Conservation (phyloP, 2,113 vertebrate genomes). For the Procavia capensis region DNA sequence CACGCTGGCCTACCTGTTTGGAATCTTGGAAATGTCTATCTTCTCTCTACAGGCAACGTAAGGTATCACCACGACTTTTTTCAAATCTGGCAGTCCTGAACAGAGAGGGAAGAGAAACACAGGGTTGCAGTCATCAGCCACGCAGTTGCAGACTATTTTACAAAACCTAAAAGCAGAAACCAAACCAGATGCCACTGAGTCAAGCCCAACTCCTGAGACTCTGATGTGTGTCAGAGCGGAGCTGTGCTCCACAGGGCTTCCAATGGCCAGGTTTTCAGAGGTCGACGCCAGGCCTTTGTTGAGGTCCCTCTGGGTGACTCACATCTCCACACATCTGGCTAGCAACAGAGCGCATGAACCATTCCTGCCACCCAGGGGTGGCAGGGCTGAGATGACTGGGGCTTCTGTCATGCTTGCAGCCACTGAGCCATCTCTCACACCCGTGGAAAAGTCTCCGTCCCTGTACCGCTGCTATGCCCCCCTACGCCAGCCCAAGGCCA, state of each 20-base stretch:
- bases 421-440: background rate
- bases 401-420: background rate
- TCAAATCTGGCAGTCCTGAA: conserved; percentile 94
- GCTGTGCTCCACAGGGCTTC: background rate
- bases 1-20: conserved; percentile 88
- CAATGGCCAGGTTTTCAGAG: background rate
- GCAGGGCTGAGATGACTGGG: rapidly evolving
- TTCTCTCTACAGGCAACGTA: conserved; percentile 91
- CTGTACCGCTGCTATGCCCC: rapidly evolving
- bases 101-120: background rate
- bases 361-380: background rate
- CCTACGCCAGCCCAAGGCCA: rapidly evolving
- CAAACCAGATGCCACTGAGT: background rate
- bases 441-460: rapidly evolving
- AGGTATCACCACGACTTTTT: conserved; percentile 95
- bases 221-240: background rate
- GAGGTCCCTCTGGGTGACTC: background rate
- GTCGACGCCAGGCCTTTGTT: background rate
- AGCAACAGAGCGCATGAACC: background rate
- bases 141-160: background rate
- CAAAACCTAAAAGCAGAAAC: background rate
- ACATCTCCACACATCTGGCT: background rate
- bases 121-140: rapidly evolving
- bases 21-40: conserved; percentile 94
- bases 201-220: background rate